Base-by-base conservation (phyloP, 2,113 vertebrate species). In the Plecotus auritus region DNA sequence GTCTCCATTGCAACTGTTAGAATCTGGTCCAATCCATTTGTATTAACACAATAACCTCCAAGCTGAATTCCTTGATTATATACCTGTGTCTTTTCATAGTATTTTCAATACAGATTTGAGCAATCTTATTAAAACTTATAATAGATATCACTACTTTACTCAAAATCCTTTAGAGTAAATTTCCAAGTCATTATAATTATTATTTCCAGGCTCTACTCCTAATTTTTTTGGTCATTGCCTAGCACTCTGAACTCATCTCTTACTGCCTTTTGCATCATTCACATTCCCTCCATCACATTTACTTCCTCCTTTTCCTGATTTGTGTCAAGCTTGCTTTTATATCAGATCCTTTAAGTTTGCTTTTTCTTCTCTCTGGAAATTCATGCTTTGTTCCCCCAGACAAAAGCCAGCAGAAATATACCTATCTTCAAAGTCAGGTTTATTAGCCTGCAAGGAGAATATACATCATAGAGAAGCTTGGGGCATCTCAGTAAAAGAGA, bases 151-250 rank as follows among this genome's bases (percentile, higher is more conserved):
- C 8, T 42, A 35, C 9, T 81, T 61, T 59, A 49, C 1, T 40
- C 5, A 64, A 85, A 49, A 28, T 17, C 2, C 18, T 76, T 47
- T 12, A 76, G 28, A 47, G 18, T 9, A 91, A 47, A 22, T 80
- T 88, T 78, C 45, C 72, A 74, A 83, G 32, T 18, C 35, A n/a
- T 78, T 35, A 72, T 91, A 28, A 61, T 61, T 54, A 47, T 82
- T 76, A n/a, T 49, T 54, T 78, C 37, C 32, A 76, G 26, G 5
- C 0, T 84, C 32, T 26, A 12, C 7, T 3, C 20, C 4, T 35
- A 51, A 40, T 70, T 40, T 23, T 17, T 56, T 35, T 74, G 26
- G 11, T 73, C 4, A 40, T 7, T 85, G 11, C 10, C 85, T 80
- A 51, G 7, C n/a, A 74, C 9, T 51, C 28, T 92, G 78, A 45